A percentile compares a stretch with the other conserved stretches of the same genome.
Evolutionary conservation across 1,140 invertebrate species (phyloP).

Genomic region (Drosophila mayri): DNA sequence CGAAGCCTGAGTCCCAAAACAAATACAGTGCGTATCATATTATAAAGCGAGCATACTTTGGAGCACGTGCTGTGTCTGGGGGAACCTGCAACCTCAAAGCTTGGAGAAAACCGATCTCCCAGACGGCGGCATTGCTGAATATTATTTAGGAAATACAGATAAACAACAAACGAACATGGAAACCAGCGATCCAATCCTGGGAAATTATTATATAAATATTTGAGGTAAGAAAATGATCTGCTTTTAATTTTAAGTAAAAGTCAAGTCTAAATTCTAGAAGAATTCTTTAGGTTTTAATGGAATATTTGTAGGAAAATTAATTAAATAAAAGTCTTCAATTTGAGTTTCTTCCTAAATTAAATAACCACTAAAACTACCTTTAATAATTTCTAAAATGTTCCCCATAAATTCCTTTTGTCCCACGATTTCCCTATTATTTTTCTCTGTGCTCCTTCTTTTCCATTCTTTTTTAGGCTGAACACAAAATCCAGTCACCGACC

Average conservation of each 20-base stretch:
- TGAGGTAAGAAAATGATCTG: neutral
- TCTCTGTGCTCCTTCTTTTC: conserved; percentile 9
- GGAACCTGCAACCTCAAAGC: too few relatives aligned
- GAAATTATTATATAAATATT: conserved; percentile 7
- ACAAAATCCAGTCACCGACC: conserved; percentile 39
- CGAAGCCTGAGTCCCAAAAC: neutral
- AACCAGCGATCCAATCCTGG: conserved; percentile 9
- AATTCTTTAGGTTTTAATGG: neutral
- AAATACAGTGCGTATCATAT: conserved; percentile 39
- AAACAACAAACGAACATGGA: conserved; percentile 28
- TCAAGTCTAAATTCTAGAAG: neutral
- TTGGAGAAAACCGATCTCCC: conserved; percentile 30
- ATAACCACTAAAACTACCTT: too few relatives aligned
- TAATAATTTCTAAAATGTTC: too few relatives aligned
- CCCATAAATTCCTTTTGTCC: too few relatives aligned
- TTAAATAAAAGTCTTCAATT: too few relatives aligned
- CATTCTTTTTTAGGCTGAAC: conserved; percentile 25
- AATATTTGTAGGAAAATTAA: neutral
- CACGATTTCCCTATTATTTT: conserved; percentile 3
- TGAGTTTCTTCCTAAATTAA: too few relatives aligned
- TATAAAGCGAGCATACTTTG: conserved; percentile 10
- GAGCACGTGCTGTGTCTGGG: conserved; percentile 39
- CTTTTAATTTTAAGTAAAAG: neutral
- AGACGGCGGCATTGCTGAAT: conserved; percentile 21
- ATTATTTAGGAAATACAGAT: conserved; percentile 30